Evolutionary conservation across 2,888 invertebrate genomes (phyloP).

Genomic region (Tenthredo distinguenda): DNA sequence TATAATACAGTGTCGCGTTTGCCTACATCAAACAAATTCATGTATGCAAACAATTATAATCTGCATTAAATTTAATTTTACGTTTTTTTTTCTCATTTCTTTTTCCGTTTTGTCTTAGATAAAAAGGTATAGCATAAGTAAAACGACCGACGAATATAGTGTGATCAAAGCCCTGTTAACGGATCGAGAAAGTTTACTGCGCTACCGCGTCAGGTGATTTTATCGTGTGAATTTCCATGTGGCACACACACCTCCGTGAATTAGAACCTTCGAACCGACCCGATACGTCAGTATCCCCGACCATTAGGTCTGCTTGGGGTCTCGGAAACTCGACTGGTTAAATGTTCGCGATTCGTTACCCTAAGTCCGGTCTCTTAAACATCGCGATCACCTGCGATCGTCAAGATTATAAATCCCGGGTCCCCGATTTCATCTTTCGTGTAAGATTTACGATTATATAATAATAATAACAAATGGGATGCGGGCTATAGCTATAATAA

Average conservation of each 20-base stretch:
- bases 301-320: conserved; percentile 26
- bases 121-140: background rate
- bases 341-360: conserved; percentile 29
- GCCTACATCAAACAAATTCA: background rate
- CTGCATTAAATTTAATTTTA: background rate
- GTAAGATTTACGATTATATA: background rate
- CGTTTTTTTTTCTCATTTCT: background rate
- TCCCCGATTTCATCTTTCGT: background rate
- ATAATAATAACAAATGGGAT: background rate
- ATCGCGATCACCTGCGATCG: background rate
- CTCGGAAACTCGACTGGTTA: background rate
- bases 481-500: background rate
- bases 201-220: conserved; percentile 8
- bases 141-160: background rate
- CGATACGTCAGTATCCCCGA: background rate
- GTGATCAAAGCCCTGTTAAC: conserved; percentile 13
- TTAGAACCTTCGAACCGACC: conserved; percentile 1
- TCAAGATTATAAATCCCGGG: background rate
- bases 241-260: conserved; percentile 1
- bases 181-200: conserved; percentile 13
- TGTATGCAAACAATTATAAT: background rate
- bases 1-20: background rate
- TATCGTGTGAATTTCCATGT: conserved; percentile 42
- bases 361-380: background rate
- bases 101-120: background rate